Conservation (phyloP, 2,888 invertebrate genomes). For the Pachydiplax longipennis region DNA sequence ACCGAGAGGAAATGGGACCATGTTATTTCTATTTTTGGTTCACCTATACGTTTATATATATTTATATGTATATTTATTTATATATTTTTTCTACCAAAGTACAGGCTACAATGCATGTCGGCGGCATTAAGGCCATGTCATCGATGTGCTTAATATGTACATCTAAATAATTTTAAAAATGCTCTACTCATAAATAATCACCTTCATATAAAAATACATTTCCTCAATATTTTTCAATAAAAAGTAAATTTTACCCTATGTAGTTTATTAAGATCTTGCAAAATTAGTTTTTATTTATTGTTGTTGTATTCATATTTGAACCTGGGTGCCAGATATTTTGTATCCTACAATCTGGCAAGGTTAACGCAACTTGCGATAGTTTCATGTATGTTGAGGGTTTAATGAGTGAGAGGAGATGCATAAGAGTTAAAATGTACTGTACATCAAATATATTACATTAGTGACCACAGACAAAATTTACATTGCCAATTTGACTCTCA, state of each 20-base stretch:
- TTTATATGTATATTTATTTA: not conserved
- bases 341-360: not conserved
- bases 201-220: slow-evolving; percentile 42
- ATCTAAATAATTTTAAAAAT: slow-evolving; percentile 43
- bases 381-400: slow-evolving; percentile 11
- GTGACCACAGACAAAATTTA: slow-evolving; percentile 37
- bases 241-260: slow-evolving; percentile 38
- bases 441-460: slow-evolving; percentile 34
- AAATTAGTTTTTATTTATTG: slow-evolving; percentile 38
- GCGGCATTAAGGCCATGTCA: slow-evolving; percentile 43
- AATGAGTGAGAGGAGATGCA: slow-evolving; percentile 37
- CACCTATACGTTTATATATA: not conserved
- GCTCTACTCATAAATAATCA: slow-evolving; percentile 39
- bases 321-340: slow-evolving; percentile 12
- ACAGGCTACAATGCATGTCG: slow-evolving; percentile 30
- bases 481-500: not conserved
- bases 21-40: slow-evolving; percentile 11
- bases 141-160: slow-evolving; percentile 45
- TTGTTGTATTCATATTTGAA: slow-evolving; percentile 16
- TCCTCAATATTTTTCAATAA: slow-evolving; percentile 33
- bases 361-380: slow-evolving; percentile 17
- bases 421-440: slow-evolving; percentile 31
- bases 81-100: slow-evolving; percentile 15
- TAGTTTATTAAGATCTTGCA: slow-evolving; percentile 36
- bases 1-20: not conserved